A percentile compares a stretch with the other conserved stretches of the same genome.
phyloP scores from a whole-genome alignment of 1,140 invertebrate genomes.

The Parasteatoda tepidariorum region DNA sequence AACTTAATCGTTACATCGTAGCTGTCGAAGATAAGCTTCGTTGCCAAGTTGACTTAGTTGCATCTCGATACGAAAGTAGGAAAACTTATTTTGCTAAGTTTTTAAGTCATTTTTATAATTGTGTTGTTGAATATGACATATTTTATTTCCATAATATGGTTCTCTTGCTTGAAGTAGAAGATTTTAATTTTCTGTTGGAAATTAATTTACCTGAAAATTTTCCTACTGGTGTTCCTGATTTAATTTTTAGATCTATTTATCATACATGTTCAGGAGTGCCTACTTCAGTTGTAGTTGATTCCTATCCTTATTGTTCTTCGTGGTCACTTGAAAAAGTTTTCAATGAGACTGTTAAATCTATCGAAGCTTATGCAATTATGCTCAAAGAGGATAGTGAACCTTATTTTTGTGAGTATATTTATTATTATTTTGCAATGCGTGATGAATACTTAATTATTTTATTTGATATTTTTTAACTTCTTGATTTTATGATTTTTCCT shows the following conservation, averaged over 20 bases:
- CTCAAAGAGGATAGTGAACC: constrained; percentile 11
- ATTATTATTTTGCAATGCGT: too few species aligned
- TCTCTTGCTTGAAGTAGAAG: constrained; percentile 8
- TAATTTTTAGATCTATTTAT: constrained; percentile 37
- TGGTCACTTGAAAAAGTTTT: constrained; percentile 21
- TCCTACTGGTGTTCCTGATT: background rate
- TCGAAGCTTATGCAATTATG: constrained; percentile 10
- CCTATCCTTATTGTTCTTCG: constrained; percentile 4
- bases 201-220: constrained; percentile 24
- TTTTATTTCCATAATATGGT: background rate
- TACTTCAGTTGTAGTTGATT: constrained; percentile 1
- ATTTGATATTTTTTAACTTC: too few species aligned
- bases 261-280: constrained; percentile 12
- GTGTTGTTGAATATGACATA: constrained; percentile 23
- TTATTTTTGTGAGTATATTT: constrained; percentile 7
- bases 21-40: constrained; percentile 8
- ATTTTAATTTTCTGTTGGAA: constrained; percentile 33
- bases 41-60: background rate
- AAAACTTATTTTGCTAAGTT: constrained; percentile 19
- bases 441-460: too few species aligned
- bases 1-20: background rate
- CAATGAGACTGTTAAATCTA: constrained; percentile 17
- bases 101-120: constrained; percentile 22
- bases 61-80: constrained; percentile 17
- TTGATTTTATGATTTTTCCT: too few species aligned